Conservation (phyloP, 1,140 invertebrate genomes). For the Mercenaria mercenaria region DNA sequence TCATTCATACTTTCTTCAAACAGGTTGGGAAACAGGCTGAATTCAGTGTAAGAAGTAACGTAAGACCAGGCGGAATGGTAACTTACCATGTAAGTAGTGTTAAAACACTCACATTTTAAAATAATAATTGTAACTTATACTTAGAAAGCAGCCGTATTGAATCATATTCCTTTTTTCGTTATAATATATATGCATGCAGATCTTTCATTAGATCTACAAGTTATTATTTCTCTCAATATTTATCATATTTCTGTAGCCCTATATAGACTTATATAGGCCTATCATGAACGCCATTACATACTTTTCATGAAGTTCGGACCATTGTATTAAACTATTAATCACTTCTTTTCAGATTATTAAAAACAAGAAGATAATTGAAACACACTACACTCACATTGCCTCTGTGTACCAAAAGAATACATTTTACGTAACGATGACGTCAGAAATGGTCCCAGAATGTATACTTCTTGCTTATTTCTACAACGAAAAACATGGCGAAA, state of each 20-base stretch:
- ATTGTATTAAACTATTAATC: too few species aligned
- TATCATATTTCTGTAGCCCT: too few species aligned
- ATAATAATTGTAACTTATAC: neutral
- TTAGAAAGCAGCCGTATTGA: too few species aligned
- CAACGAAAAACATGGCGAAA: conserved; percentile 89
- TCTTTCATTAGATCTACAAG: too few species aligned
- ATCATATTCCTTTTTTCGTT: too few species aligned
- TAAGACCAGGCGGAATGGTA: conserved; percentile 18
- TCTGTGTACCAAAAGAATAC: neutral
- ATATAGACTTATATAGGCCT: too few species aligned
- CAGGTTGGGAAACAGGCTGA: conserved; percentile 56
- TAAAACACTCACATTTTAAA: neutral
- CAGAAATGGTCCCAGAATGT: conserved; percentile 94
- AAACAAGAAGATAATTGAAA: neutral
- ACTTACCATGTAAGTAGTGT: conserved; percentile 50
- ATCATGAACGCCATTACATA: too few species aligned
- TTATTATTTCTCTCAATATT: too few species aligned
- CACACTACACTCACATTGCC: conserved; percentile 38
- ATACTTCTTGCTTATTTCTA: conserved; percentile 92
- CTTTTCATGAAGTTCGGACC: too few species aligned
- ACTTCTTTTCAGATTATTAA: conserved; percentile 44
- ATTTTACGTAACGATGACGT: conserved; percentile 90
- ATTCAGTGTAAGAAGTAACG: conserved; percentile 42
- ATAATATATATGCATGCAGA: too few species aligned
- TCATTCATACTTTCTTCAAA: too few species aligned